phyloP scores from a whole-genome alignment of 2,797 vertebrate genomes.

The Hoplostethus mediterraneus region DNA sequence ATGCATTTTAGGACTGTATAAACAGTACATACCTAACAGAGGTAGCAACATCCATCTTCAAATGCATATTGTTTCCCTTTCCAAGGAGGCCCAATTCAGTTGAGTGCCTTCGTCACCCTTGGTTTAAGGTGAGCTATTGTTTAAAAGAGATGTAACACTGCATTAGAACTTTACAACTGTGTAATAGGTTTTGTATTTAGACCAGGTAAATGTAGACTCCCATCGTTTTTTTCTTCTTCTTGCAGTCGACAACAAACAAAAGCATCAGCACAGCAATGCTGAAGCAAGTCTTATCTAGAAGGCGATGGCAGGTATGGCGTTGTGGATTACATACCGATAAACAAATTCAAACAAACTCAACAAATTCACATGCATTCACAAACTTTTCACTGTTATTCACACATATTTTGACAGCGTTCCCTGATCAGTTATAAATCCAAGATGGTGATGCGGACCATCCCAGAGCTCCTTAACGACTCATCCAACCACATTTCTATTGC shows the following conservation, averaged over 20 bases:
- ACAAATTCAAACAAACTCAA: too few relatives aligned
- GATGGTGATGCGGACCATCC: constrained; percentile 94
- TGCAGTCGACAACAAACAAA: constrained; percentile 90
- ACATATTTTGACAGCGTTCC: constrained; percentile 86
- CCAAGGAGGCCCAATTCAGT: constrained; percentile 91
- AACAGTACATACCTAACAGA: not conserved
- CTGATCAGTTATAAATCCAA: constrained; percentile 97
- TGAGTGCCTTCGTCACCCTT: constrained; percentile 94
- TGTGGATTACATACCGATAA: not conserved
- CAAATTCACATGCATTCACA: too few relatives aligned
- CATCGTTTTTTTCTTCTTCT: constrained; percentile 40
- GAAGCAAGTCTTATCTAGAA: constrained; percentile 92
- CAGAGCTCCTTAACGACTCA: constrained; percentile 92
- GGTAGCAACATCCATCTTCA: not conserved
- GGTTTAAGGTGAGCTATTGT: constrained; percentile 92
- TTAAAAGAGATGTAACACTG: not conserved
- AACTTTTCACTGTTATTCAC: not conserved
- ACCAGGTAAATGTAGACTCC: not conserved
- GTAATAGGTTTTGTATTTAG: constrained; percentile 7
- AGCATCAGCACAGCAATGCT: constrained; percentile 90
- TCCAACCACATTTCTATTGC: constrained; percentile 92
- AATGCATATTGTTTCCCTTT: not conserved
- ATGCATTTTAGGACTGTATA: not conserved
- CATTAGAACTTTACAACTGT: not conserved
- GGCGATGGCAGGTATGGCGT: constrained; percentile 93